phyloP scores from a whole-genome alignment of 2,797 vertebrate genomes.

The Pipistrellus kuhlii region DNA sequence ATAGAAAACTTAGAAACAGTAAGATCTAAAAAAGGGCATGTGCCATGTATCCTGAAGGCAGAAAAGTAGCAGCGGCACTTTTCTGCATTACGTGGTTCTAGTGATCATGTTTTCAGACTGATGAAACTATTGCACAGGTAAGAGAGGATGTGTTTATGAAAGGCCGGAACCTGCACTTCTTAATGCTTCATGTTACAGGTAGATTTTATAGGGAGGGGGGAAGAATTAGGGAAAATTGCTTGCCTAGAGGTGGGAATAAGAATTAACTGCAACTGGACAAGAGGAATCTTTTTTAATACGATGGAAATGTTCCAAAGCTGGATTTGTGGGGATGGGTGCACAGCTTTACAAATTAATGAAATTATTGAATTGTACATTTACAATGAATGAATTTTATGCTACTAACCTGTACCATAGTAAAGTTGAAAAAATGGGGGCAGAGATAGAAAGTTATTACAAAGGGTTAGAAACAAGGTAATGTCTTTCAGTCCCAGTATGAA shows the following conservation, averaged over 20 bases:
- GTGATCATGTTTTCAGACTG: neutral
- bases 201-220: neutral
- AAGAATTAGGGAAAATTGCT: neutral
- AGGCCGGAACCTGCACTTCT: neutral
- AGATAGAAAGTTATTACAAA: neutral
- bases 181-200: neutral
- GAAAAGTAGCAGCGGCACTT: neutral
- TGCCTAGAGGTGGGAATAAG: neutral
- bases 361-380: neutral
- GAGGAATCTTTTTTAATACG: neutral
- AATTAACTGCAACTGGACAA: neutral
- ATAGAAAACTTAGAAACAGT: conserved; percentile 44
- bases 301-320: neutral
- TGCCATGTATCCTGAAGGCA: neutral
- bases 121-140: neutral
- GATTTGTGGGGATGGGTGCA: neutral
- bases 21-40: neutral
- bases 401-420: neutral
- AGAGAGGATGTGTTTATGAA: neutral
- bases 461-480: neutral
- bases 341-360: neutral
- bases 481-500: neutral
- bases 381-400: neutral
- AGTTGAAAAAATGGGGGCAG: neutral
- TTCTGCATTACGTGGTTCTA: neutral